Percentiles rank a stretch among this genome's conserved stretches.
Conservation (phyloP, 2,888 invertebrate species). For the Clusia tigrina region DNA sequence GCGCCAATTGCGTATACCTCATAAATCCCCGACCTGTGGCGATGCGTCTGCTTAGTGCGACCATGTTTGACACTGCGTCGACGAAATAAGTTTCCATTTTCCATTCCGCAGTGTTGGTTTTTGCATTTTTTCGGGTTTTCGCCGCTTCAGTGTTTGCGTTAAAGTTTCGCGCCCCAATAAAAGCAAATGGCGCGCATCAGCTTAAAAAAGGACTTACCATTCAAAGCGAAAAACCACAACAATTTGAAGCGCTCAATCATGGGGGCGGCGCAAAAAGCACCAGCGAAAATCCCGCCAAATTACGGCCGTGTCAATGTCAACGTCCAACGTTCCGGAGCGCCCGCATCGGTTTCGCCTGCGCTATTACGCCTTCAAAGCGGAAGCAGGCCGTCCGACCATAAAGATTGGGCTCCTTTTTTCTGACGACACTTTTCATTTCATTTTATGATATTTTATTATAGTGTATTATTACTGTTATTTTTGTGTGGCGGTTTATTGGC, state of each 20-base stretch:
- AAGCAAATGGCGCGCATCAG: slow-evolving; percentile 34
- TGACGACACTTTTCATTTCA: too few relatives aligned
- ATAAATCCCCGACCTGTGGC: too few relatives aligned
- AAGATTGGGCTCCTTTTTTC: too few relatives aligned
- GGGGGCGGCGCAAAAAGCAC: not conserved
- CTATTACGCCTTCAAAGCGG: not conserved
- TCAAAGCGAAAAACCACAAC: not conserved
- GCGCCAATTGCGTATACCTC: too few relatives aligned
- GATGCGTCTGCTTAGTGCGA: too few relatives aligned
- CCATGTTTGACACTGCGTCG: too few relatives aligned
- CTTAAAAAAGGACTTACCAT: too few relatives aligned
- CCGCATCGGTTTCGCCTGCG: not conserved
- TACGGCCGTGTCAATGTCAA: slow-evolving; percentile 1
- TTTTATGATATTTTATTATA: too few relatives aligned
- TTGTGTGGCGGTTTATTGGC: not conserved
- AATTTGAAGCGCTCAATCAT: not conserved
- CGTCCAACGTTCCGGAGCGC: not conserved
- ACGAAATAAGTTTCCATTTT: slow-evolving; percentile 22
- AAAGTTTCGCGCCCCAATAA: slow-evolving; percentile 30
- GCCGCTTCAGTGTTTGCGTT: not conserved
- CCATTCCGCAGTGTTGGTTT: not conserved
- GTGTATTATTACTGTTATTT: too few relatives aligned
- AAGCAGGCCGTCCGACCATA: too few relatives aligned
- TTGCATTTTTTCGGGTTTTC: not conserved
- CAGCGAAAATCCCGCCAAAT: not conserved